Base-by-base conservation (phyloP, 2,113 vertebrate species). In the Mystacornis crossleyi region DNA sequence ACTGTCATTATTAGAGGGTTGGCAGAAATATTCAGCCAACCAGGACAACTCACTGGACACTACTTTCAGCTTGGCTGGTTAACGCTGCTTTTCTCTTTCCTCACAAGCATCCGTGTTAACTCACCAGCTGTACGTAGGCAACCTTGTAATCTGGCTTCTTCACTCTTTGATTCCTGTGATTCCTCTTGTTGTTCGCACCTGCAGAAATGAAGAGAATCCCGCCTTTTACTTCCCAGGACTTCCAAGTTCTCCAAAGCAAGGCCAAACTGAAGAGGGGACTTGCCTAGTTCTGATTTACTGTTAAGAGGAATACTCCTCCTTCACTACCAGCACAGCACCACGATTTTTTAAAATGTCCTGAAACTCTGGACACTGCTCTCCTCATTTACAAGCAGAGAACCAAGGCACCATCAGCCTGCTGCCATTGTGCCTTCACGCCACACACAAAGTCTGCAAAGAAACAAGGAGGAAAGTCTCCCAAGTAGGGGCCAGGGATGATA, bases 51-150 rank as follows among this genome's bases (percentile, higher is more conserved):
- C 53, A 62, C 10, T 51, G 48, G 67, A 25, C 16, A 24, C 64
- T 58, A 36, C 31, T 81, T 72, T 25, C 40, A 85, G 60, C 17
- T 45, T 67, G 34, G 50, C n/a, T 70, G 40, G 60, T 65, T 48
- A 81, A 65, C 42, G 69, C 34, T 18, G 33, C 70, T 40, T 26
- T 79, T 36, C 40, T 51, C 64, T 16, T 40, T 77, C n/a, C 48
- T 34, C 45, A 53, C 48, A 55, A 43, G 50, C 29, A 66, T 4
- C 57, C 43, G 8, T 0, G 16, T 38, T 29, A 83, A 97, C 99
- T 99, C 97, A 99, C 99, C 99, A 99, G 97, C 96, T 99, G 99
- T 91, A 99, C 98, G 14, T 99, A 99, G 36, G 99, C 99, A 0
- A 99, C 99, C 98, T 99, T 99, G 97, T 98, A 99, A 97, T 99